Conservation (phyloP, 2,888 invertebrate species). For the Tenthredo scrophulariae region DNA sequence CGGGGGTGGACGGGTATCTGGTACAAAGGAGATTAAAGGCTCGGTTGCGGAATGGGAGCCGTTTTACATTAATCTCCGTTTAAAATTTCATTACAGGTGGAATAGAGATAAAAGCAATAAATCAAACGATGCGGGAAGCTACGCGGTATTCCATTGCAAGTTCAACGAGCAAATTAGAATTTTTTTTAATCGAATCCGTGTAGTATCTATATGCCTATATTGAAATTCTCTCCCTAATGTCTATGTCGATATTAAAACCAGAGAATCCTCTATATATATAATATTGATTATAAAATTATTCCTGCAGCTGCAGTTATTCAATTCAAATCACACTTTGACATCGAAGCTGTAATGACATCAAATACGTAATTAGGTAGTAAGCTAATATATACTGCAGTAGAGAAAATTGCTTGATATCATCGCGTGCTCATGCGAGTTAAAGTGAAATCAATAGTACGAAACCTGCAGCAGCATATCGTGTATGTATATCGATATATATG, state of each 20-base stretch:
- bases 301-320: neutral
- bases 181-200: conserved; percentile 60
- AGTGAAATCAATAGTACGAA: conserved; percentile 36
- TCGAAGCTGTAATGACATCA: neutral
- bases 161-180: conserved; percentile 52
- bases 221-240: neutral
- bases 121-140: conserved; percentile 56
- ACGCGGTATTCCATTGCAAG: conserved; percentile 19
- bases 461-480: conserved; percentile 19
- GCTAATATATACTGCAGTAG: neutral
- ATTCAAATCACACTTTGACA: conserved; percentile 12
- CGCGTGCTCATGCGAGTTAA: conserved; percentile 36
- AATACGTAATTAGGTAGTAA: neutral
- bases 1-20: neutral
- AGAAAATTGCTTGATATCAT: conserved; percentile 38
- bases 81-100: conserved; percentile 59
- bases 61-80: conserved; percentile 63
- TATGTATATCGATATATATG: neutral
- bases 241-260: neutral
- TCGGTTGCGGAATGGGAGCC: conserved; percentile 48
- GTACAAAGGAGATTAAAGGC: conserved; percentile 58
- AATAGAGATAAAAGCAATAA: conserved; percentile 60
- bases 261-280: neutral
- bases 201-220: conserved; percentile 46
- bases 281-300: neutral